phyloP scores from a whole-genome alignment of 2,113 vertebrate genomes.

The sheep (Ovis aries) region DNA sequence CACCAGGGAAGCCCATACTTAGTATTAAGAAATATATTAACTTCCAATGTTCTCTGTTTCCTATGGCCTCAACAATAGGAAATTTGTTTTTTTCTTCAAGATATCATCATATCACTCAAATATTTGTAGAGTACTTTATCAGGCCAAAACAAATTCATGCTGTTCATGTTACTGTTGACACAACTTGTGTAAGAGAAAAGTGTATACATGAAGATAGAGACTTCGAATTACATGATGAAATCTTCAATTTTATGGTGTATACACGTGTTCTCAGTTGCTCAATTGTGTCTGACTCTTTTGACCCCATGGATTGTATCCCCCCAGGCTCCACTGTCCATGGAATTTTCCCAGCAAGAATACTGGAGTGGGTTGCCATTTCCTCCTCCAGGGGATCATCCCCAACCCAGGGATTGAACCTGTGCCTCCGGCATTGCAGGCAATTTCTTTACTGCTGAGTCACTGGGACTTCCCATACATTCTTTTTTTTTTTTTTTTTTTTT shows the following conservation, averaged over 20 bases:
- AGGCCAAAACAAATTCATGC: not conserved
- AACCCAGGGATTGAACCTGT: not conserved
- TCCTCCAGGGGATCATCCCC: not conserved
- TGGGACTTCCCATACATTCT: not conserved
- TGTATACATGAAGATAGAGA: not conserved
- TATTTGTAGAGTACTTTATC: not conserved
- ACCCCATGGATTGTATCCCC: not conserved
- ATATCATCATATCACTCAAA: not conserved
- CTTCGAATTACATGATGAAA: not conserved
- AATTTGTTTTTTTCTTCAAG: not conserved
- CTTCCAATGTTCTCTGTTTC: not conserved
- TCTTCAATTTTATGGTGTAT: not conserved
- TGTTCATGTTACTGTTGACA: not conserved
- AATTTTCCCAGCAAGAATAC: not conserved
- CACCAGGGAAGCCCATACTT: not conserved
- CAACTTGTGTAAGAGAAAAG: not conserved
- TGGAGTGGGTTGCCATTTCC: not conserved
- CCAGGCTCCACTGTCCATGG: not conserved
- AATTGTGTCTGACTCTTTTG: not conserved
- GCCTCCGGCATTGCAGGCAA: not conserved
- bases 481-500: too few relatives aligned
- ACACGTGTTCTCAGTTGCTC: not conserved
- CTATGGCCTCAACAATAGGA: not conserved
- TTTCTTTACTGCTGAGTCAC: not conserved
- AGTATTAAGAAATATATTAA: not conserved